A percentile compares a stretch with the other conserved stretches of the same genome.
phyloP scores from a whole-genome alignment of 2,113 vertebrate genomes.

The Malurus elegans region DNA sequence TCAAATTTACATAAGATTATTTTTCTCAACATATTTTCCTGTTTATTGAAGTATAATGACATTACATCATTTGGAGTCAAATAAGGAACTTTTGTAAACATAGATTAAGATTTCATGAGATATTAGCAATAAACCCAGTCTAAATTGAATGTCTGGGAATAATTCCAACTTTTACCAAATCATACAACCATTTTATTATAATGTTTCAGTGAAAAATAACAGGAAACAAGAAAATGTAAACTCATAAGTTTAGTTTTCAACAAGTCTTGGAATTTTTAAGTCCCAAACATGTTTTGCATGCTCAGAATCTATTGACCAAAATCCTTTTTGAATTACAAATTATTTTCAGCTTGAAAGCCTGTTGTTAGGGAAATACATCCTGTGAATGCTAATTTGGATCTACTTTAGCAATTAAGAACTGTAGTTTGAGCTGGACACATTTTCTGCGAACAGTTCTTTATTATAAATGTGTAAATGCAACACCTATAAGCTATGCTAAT shows the following conservation, averaged over 20 bases:
- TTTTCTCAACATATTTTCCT: slow-evolving; percentile 25
- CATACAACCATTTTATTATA: background rate
- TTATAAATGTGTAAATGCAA: background rate
- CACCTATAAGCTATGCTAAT: slow-evolving; percentile 1
- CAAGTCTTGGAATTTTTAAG: slow-evolving; percentile 42
- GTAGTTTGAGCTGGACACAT: slow-evolving; percentile 14
- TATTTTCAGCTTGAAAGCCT: slow-evolving; percentile 63
- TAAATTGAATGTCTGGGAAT: slow-evolving; percentile 22
- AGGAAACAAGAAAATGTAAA: slow-evolving; percentile 41
- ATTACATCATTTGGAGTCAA: slow-evolving; percentile 2
- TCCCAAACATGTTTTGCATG: slow-evolving; percentile 30
- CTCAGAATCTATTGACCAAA: slow-evolving; percentile 47
- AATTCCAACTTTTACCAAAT: slow-evolving; percentile 12
- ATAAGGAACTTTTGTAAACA: slow-evolving; percentile 10
- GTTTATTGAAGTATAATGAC: background rate
- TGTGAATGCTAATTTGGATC: slow-evolving; percentile 65
- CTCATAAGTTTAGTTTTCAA: slow-evolving; percentile 40
- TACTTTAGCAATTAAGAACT: slow-evolving; percentile 44
- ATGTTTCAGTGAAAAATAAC: slow-evolving; percentile 7
- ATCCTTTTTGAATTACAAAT: slow-evolving; percentile 70
- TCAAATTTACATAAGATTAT: background rate
- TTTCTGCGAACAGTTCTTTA: slow-evolving; percentile 3
- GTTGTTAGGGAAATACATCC: slow-evolving; percentile 52
- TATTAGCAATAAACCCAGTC: background rate
- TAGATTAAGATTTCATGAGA: slow-evolving; percentile 18